Percentiles rank a stretch among this genome's conserved stretches.
These are phyloP conservation scores for Lamproptera curius DNA, from an alignment of 2,888 invertebrate genomes.

Conservation along the genomic window DNA sequence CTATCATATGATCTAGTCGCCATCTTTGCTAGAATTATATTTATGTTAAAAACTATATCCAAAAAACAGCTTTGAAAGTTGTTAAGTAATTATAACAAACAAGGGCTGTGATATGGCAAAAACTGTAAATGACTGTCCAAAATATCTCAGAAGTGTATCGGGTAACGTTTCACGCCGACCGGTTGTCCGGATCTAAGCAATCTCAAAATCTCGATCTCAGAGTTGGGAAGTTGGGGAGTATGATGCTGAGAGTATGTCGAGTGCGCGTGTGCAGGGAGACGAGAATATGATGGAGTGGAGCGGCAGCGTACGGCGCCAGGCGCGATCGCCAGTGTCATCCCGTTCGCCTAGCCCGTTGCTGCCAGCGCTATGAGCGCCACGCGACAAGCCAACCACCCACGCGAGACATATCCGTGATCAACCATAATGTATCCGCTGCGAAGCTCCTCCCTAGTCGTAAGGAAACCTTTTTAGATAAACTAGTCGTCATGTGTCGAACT, in stretches of 20 bases:
- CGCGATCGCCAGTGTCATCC: constrained; percentile 47
- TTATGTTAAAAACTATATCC: no score
- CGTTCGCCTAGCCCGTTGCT: constrained; percentile 66
- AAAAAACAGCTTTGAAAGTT: no score
- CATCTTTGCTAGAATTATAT: no score
- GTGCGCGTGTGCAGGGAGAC: constrained; percentile 79
- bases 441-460: constrained; percentile 8
- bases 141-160: no score
- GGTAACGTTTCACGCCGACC: background rate
- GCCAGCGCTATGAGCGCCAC: constrained; percentile 53
- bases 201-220: constrained; percentile 73
- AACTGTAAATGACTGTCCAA: no score
- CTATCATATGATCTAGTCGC: no score
- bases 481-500: constrained; percentile 12
- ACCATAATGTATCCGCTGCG: constrained; percentile 3
- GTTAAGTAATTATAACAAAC: no score
- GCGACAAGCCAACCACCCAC: constrained; percentile 13
- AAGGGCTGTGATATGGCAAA: no score
- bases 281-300: constrained; percentile 80
- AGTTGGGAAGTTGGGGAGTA: constrained; percentile 76
- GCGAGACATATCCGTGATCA: constrained; percentile 20
- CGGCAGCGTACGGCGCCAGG: constrained; percentile 70
- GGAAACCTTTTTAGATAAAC: constrained; percentile 1
- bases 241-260: constrained; percentile 78
- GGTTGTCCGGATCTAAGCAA: constrained; percentile 45